Conservation (phyloP, 1,140 invertebrate species). For the Spodoptera frugiperda region DNA sequence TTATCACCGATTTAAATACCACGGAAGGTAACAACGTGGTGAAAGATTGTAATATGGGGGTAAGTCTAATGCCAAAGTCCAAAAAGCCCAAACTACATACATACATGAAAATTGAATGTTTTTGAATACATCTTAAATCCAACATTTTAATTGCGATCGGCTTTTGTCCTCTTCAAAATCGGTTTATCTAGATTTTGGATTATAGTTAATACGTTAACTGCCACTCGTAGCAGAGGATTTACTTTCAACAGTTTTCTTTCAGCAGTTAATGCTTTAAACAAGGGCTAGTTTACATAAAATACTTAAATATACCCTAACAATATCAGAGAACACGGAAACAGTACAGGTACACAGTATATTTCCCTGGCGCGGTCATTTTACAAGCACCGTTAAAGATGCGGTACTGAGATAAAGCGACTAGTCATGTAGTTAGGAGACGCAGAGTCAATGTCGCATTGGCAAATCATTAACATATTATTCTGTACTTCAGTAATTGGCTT, state of each 20-base stretch:
- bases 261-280: too few species aligned
- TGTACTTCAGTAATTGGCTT: conserved; percentile 26
- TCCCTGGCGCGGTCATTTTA: conserved; percentile 34
- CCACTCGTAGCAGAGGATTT: too few species aligned
- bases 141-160: too few species aligned
- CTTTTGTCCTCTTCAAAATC: too few species aligned
- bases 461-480: conserved; percentile 32
- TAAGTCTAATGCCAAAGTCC: neutral
- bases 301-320: neutral
- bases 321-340: conserved; percentile 33
- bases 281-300: too few species aligned
- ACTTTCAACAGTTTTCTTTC: too few species aligned
- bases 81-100: neutral
- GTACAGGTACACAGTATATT: neutral
- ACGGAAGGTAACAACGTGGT: neutral
- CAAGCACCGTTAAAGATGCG: conserved; percentile 33
- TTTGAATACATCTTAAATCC: too few species aligned
- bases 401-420: conserved; percentile 26
- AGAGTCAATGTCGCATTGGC: conserved; percentile 19
- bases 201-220: too few species aligned
- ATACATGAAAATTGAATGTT: too few species aligned
- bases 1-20: neutral
- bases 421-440: conserved; percentile 1
- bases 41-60: too few species aligned
- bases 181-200: too few species aligned